Evolutionary conservation across 2,113 vertebrate genomes (phyloP).

Genomic region (Cyanistes caeruleus): DNA sequence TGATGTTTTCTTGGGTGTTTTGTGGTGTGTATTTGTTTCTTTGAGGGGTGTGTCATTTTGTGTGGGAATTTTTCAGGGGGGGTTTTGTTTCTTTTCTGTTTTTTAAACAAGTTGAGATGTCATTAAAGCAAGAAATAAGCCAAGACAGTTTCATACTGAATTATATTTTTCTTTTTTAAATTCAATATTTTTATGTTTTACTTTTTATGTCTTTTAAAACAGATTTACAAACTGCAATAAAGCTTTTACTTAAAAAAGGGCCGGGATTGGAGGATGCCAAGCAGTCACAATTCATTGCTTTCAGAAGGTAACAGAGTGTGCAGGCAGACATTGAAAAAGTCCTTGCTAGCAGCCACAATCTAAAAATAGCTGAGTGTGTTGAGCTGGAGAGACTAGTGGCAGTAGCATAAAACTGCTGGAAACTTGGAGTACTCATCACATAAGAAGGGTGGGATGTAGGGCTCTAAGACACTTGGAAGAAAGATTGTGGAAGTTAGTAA

Average conservation of each 20-base stretch:
- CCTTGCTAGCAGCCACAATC: not conserved
- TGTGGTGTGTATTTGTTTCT: not conserved
- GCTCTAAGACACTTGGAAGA: not conserved
- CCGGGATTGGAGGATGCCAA: slow-evolving; percentile 74
- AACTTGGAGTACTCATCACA: not conserved
- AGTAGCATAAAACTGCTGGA: not conserved
- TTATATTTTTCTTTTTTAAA: not conserved
- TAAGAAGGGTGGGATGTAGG: not conserved
- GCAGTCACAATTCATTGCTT: slow-evolving; percentile 86
- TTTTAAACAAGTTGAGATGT: not conserved
- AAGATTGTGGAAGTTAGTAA: not conserved
- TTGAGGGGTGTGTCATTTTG: not conserved
- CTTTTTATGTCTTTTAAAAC: slow-evolving; percentile 44
- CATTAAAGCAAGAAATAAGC: not conserved
- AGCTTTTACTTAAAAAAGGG: slow-evolving; percentile 72
- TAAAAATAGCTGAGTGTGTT: not conserved
- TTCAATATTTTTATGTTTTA: not conserved
- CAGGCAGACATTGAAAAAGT: not conserved
- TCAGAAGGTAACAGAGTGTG: slow-evolving; percentile 76
- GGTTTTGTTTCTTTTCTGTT: not conserved
- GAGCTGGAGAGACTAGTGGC: not conserved
- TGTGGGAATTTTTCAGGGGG: fast-evolving
- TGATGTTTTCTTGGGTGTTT: not conserved
- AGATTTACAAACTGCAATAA: slow-evolving; percentile 75
- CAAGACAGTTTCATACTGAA: not conserved